phyloP scores from a whole-genome alignment of 1,140 invertebrate species.

The Mactra quadrangularis region DNA sequence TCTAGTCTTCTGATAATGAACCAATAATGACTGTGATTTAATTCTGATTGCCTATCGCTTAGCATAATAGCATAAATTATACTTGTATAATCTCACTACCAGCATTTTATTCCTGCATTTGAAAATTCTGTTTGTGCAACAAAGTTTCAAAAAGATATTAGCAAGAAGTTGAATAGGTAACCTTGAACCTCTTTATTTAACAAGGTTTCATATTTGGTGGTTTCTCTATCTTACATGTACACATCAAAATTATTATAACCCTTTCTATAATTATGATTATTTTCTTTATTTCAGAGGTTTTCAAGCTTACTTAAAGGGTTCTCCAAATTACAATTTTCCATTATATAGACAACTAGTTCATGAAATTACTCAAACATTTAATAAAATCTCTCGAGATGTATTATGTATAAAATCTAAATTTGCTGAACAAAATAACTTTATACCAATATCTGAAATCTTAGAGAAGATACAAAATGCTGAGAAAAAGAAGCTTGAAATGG shows the following conservation, averaged over 20 bases:
- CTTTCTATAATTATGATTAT: not conserved
- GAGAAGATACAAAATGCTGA: conserved; percentile 79
- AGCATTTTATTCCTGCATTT: no score
- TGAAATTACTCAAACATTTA: conserved; percentile 82
- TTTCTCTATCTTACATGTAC: no score
- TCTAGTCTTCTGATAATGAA: no score
- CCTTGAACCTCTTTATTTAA: not conserved
- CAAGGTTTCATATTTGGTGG: not conserved
- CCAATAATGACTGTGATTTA: no score
- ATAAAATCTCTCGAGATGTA: conserved; percentile 80
- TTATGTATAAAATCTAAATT: conserved; percentile 76
- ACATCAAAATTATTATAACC: not conserved
- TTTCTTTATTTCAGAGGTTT: conserved; percentile 78
- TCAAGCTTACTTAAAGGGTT: conserved; percentile 79
- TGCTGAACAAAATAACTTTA: conserved; percentile 63
- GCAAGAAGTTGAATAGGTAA: not conserved
- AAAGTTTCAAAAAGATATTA: no score
- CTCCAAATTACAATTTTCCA: conserved; percentile 81
- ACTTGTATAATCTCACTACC: no score
- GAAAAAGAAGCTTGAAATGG: conserved; percentile 80
- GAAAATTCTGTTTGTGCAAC: no score
- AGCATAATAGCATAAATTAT: no score
- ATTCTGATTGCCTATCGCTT: no score
- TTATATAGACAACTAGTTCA: conserved; percentile 81
- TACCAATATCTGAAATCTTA: conserved; percentile 73